Evolutionary conservation across 2,888 invertebrate genomes (phyloP), one percentile per base, ranked within the genome.

Genomic region (Cistogaster globosa): DNA sequence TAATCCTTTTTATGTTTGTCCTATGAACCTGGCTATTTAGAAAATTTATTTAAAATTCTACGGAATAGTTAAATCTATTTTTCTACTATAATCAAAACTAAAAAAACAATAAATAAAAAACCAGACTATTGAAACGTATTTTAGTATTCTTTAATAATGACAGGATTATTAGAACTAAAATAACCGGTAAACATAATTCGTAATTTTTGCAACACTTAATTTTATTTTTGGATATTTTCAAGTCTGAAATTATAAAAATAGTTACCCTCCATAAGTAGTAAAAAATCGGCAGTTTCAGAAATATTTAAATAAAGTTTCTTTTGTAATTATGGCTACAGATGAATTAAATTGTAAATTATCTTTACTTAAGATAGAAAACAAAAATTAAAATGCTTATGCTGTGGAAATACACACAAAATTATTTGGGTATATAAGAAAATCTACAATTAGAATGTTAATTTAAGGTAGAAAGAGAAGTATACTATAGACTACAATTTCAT

Each of bases 361-460:
- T 84, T 84, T n/a, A 68, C 57, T 80, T 76, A 84, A 81, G 62
- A 69, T 78, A 81, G 45, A 63, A 57, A 76, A 76, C 65, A 68
- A 71, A 60, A 77, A 51, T 14, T 45, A 78, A 83, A 80, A 67
- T 80, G 63, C 57, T 68, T 74, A 84, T 62, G 80, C 77, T 63
- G 85, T 78, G 71, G 58, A 57, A 63, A 78, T 65, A 72, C 51
- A 84, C 68, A 76, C 57, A 80, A 60, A 67, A 68, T 55, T 38
- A 48, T 72, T 38, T 42, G 26, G 53, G 51, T 42, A 74, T 74
- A 51, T 55, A 60, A 53, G 53, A 53, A 71, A 76, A 57, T 72
- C 65, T 78, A 78, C 63, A 78, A 63, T 67, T 81, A 81, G 36
- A 63, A 69, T 71, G 63, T 65, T 60, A 83, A 65, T 71, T 53